Base-by-base conservation (phyloP, 2,113 vertebrate species). In the Hypanus sabinus region DNA sequence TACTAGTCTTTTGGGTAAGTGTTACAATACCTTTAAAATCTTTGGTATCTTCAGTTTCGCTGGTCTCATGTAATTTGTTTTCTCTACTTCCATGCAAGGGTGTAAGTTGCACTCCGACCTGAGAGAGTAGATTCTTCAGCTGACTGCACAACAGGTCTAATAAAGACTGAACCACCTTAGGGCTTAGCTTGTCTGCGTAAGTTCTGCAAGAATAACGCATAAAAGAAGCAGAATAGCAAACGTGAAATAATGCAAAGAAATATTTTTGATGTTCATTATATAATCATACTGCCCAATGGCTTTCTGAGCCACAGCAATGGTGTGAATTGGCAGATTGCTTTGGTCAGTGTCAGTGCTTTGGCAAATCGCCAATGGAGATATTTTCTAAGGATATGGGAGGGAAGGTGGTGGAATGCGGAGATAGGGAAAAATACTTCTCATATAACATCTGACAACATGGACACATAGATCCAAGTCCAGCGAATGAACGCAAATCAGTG, bases 11-110 rank as follows among this genome's bases (percentile, higher is more conserved):
- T n/a, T n/a, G n/a, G n/a, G n/a, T n/a, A n/a, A n/a, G n/a, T n/a
- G n/a, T n/a, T n/a, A n/a, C n/a, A n/a, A n/a, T n/a, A 98, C 98
- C 98, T 98, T 97, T 98, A 92, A 99, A 97, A 95, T 99, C 99
- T 95, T 97, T 99, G 33, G 91, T 55, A 96, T 97, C 99, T 70
- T 98, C 98, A 5, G 95, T 95, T 91, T 99, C 98, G 0, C 96
- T 95, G 24, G 94, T 95, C 0, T 96, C 96, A n/a, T 98, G 98
- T 2, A 96, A 95, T 14, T 97, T 97, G 87, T 95, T 96, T 85
- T 96, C 97, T 93, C 98, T 97, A 94, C 98, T 97, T 94, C 97
- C 97, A 94, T 97, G 97, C 30, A 97, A 96, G 33, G 97, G 96
- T 95, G 98, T 96, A 3, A 97, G 96, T 62, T 97, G 96, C n/a